Base-by-base conservation (phyloP, 2,113 vertebrate genomes). In the Riparia riparia region DNA sequence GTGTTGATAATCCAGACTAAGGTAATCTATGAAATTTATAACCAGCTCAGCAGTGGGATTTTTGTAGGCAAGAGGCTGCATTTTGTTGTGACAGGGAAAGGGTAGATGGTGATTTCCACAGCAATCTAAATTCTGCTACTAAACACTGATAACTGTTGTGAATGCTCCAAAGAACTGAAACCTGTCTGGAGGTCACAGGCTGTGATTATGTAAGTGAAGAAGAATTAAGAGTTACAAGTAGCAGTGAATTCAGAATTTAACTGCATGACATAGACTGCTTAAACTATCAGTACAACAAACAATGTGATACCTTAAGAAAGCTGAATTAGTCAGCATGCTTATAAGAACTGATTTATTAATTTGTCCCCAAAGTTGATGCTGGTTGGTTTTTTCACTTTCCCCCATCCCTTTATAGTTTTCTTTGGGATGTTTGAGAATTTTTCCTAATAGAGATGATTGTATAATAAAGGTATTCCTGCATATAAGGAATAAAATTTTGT, bases 311-410 rank as follows among this genome's bases (percentile, higher is more conserved):
- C 41, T 81, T 37, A 45, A 49, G 42, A 70, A 64, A 16, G 22
- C 29, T 64, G 57, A 72, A 81, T 54, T 85, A 54, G 26, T 76
- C 44, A 77, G 17, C 1, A 10, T 54, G 32, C 60, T 56, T 58
- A 1, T 37, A 84, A 45, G 32, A 84, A 77, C 17, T 45, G 37
- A 73, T 65, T 81, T 60, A 58, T 39, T 58, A 41, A 39, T 3
- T 9, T 72, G 32, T 4, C 12, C 20, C 19, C 14, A 65, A 60
- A n/a, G 10, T 44, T 68, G 21, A 37, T 50, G 17, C 19, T 82
- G 29, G 29, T 4, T 21, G 12, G 6, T 7, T 17, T 47, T 17
- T 20, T 20, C 8, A 2, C 5, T 29, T 81, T 31, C 7, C 1
- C 8, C 3, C 2, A 9, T 17, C 12, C 26, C 31, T 53, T 71